Evolutionary conservation across 2,888 invertebrate genomes (phyloP).

Genomic region (Heterodera filipjevi): DNA sequence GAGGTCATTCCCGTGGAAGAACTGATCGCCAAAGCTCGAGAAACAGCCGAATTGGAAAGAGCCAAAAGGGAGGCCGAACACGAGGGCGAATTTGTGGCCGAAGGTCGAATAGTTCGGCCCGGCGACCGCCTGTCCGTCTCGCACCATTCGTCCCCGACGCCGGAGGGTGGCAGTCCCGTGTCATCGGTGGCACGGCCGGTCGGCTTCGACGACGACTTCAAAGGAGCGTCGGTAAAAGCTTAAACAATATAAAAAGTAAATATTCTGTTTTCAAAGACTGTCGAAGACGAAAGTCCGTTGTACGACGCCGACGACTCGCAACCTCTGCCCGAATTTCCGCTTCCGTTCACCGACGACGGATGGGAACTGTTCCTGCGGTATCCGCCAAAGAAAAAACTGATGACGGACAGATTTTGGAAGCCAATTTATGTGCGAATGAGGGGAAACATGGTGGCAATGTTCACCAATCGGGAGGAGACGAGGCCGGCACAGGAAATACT

Average conservation of each 20-base stretch:
- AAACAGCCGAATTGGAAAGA: constrained; percentile 53
- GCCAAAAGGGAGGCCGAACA: constrained; percentile 43
- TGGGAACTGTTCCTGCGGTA: constrained; percentile 96
- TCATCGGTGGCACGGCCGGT: constrained; percentile 48
- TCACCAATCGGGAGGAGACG: constrained; percentile 40
- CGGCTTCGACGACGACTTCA: constrained; percentile 64
- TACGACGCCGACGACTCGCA: constrained; percentile 90
- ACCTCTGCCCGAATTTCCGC: constrained; percentile 87
- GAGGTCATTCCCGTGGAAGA: constrained; percentile 64
- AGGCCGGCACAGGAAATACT: constrained; percentile 56
- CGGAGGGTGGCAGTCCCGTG: constrained; percentile 61
- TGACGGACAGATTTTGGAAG: constrained; percentile 82
- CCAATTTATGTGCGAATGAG: constrained; percentile 85
- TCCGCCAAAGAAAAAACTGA: constrained; percentile 86
- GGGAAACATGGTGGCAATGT: constrained; percentile 77
- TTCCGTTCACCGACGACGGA: constrained; percentile 80
- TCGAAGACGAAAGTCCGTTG: constrained; percentile 67
- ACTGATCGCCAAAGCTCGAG: constrained; percentile 63
- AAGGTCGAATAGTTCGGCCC: not conserved
- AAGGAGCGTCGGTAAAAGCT: constrained; percentile 37
- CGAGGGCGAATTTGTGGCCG: constrained; percentile 70
- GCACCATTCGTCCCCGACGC: constrained; percentile 59
- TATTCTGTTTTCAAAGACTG: constrained; percentile 25
- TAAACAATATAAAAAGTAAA: not conserved
- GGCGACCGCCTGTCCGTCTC: constrained; percentile 39